phyloP scores from a whole-genome alignment of 2,888 invertebrate species.

The Cephus rjabovi region DNA sequence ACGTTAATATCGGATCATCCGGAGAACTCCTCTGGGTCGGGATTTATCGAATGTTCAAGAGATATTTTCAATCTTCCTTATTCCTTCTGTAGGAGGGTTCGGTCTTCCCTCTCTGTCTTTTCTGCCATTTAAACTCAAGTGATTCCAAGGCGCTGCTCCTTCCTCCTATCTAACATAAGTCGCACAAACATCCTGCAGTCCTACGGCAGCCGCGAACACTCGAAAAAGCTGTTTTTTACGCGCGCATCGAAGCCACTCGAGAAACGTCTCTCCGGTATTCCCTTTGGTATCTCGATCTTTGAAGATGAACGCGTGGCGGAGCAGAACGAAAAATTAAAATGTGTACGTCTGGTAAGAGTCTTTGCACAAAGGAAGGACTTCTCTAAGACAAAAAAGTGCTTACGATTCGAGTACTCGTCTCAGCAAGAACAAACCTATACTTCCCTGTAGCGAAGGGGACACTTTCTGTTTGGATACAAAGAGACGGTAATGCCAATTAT shows the following conservation, averaged over 20 bases:
- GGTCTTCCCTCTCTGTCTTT: background rate
- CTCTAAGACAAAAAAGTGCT: background rate
- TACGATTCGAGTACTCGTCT: background rate
- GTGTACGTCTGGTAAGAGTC: background rate
- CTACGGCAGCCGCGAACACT: background rate
- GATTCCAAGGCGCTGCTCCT: background rate
- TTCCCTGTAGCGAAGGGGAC: background rate
- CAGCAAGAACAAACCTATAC: background rate
- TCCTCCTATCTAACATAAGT: background rate
- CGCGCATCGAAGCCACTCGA: background rate
- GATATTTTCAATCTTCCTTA: background rate
- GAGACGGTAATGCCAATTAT: background rate
- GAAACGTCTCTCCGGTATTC: background rate
- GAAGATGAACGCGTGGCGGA: background rate
- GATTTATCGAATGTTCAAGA: background rate
- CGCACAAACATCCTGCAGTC: background rate
- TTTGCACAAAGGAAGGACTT: background rate
- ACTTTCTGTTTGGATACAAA: background rate
- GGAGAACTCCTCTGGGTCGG: background rate
- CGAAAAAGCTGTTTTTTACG: background rate
- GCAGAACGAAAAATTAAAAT: background rate
- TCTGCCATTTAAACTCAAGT: background rate
- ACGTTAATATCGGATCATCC: background rate
- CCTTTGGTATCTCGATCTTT: background rate
- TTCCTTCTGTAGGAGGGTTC: background rate